A percentile compares a stretch with the other conserved stretches of the same genome.
These are phyloP conservation scores for Volucella bombylans DNA, from an alignment of 2,888 invertebrate species.

Conservation along the genomic window DNA sequence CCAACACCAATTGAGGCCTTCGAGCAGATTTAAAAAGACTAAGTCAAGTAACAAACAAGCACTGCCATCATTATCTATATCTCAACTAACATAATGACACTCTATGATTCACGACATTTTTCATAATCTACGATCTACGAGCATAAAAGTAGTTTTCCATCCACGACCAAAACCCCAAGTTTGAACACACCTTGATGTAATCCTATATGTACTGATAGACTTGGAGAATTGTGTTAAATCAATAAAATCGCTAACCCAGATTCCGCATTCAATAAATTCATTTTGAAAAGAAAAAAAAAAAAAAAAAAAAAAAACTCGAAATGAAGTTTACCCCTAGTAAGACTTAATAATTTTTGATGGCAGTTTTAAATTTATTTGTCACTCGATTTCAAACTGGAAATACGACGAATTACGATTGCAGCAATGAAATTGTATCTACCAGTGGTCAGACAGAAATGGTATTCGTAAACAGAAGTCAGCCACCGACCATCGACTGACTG, in stretches of 20 bases:
- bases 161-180: too few species aligned
- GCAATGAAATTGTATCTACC: slow-evolving; percentile 28
- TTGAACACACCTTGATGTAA: too few species aligned
- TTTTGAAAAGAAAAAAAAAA: too few species aligned
- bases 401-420: slow-evolving; percentile 7
- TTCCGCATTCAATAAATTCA: slow-evolving; percentile 23
- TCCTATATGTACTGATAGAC: too few species aligned
- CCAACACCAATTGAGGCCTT: too few species aligned
- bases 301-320: slow-evolving; percentile 51
- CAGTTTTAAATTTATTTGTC: slow-evolving; percentile 50
- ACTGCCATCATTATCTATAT: too few species aligned
- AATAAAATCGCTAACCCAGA: slow-evolving; percentile 52
- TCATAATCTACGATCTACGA: too few species aligned
- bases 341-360: slow-evolving; percentile 33
- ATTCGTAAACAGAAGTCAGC: slow-evolving; percentile 6
- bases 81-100: too few species aligned
- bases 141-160: too few species aligned
- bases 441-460: slow-evolving; percentile 18
- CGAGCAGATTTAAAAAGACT: too few species aligned
- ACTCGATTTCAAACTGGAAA: slow-evolving; percentile 49
- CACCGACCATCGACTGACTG: slow-evolving; percentile 11
- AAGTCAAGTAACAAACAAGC: too few species aligned
- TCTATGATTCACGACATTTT: too few species aligned
- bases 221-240: not conserved
- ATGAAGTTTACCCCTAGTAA: slow-evolving; percentile 48